phyloP scores from a whole-genome alignment of 2,113 vertebrate genomes.

The Rhegmatorhina hoffmannsi region DNA sequence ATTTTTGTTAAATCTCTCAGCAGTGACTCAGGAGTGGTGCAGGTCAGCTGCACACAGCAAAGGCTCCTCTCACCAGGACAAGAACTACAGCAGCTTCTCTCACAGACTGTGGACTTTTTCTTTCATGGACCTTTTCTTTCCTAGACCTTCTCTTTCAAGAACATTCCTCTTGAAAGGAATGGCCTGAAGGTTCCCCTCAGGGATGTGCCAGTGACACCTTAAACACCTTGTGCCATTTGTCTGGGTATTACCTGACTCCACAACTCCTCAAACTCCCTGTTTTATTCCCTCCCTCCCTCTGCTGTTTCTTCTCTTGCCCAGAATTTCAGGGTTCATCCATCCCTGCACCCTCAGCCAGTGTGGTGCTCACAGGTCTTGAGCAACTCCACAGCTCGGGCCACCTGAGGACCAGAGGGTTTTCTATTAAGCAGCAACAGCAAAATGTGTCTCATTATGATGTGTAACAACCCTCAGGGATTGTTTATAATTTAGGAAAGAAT shows the following conservation, averaged over 20 bases:
- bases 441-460: accelerated
- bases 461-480: neutral
- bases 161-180: neutral
- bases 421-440: neutral
- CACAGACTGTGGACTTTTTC: neutral
- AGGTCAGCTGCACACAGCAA: neutral
- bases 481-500: neutral
- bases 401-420: neutral
- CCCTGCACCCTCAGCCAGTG: accelerated
- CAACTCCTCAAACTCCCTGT: neutral
- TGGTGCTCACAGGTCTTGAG: neutral
- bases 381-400: neutral
- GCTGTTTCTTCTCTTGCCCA: neutral
- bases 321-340: neutral
- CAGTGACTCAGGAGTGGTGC: accelerated
- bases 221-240: neutral
- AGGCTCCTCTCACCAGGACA: neutral
- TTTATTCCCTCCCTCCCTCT: neutral
- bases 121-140: too few relatives aligned
- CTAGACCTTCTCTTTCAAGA: neutral
- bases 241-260: neutral
- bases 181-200: neutral
- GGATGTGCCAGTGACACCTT: neutral
- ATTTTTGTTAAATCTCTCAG: neutral
- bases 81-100: neutral